Conservation (phyloP, 2,113 vertebrate genomes). For the Platysternon megacephalum region DNA sequence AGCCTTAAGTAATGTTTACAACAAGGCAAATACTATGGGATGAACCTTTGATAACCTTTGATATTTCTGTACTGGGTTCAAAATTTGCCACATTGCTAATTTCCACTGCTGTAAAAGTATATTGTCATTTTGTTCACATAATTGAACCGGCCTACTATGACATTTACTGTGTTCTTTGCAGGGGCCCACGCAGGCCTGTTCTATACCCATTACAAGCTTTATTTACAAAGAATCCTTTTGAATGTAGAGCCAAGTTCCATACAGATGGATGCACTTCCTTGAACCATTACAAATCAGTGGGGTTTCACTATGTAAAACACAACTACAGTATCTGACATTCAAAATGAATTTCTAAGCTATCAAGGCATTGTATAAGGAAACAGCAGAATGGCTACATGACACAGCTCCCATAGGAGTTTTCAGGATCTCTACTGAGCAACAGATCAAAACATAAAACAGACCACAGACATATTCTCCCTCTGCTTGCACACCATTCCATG, state of each 20-base stretch:
- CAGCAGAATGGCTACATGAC: neutral
- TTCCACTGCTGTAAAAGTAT: neutral
- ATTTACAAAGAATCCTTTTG: constrained; percentile 43
- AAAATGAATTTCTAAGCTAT: neutral
- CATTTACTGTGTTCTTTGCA: constrained; percentile 23
- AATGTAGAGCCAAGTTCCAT: neutral
- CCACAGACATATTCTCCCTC: fast-evolving
- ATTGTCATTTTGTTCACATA: neutral
- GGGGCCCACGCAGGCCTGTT: neutral
- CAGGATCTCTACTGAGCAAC: neutral
- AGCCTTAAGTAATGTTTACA: neutral
- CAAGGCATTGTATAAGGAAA: neutral
- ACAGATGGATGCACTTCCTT: fast-evolving
- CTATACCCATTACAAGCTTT: neutral
- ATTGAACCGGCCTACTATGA: neutral
- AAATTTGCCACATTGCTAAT: neutral
- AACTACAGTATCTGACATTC: neutral
- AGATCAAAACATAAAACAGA: neutral
- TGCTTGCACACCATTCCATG: fast-evolving
- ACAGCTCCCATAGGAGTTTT: neutral
- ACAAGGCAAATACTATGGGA: neutral
- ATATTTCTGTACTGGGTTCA: neutral
- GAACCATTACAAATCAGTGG: neutral
- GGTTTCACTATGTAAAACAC: neutral
- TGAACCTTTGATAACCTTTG: constrained; percentile 25